Evolutionary conservation across 64 coral and sea anemone genomes (phyloP).

Genomic region (Trachythela sp.): DNA sequence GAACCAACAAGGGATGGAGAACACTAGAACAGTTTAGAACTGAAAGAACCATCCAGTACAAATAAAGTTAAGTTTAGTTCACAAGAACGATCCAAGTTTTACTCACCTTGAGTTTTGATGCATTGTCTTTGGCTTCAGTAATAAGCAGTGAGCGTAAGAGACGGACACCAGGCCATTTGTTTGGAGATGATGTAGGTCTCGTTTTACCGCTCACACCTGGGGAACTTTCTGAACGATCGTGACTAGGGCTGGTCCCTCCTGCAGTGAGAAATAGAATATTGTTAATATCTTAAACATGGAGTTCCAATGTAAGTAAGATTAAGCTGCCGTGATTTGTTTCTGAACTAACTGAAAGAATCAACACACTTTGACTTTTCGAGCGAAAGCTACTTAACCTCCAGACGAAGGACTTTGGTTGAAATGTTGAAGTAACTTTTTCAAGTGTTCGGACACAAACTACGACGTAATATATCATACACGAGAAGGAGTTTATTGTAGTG

Average conservation of each 20-base stretch:
- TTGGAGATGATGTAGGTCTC: conserved; percentile 47
- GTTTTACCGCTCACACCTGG: background rate
- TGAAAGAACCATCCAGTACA: background rate
- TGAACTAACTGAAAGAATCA: too few species aligned
- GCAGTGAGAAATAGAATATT: background rate
- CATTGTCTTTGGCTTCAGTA: conserved; percentile 88
- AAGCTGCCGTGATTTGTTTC: too few species aligned
- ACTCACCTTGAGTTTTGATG: conserved; percentile 61
- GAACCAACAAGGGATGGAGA: too few species aligned
- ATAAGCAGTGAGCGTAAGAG: conserved; percentile 76
- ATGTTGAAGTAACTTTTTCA: too few species aligned
- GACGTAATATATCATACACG: too few species aligned
- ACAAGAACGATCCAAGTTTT: background rate
- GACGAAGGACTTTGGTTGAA: too few species aligned
- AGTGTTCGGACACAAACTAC: too few species aligned
- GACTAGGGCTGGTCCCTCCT: background rate
- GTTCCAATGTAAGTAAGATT: too few species aligned
- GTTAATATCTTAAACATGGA: background rate
- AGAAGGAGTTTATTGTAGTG: too few species aligned
- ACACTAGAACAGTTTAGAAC: too few species aligned
- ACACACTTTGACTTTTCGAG: too few species aligned
- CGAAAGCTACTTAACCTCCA: too few species aligned
- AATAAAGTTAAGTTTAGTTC: background rate
- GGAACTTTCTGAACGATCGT: background rate
- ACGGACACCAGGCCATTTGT: conserved; percentile 88